Percentiles rank a stretch among this genome's conserved stretches.
Evolutionary conservation across 2,888 invertebrate species (phyloP).

Genomic region (Danaus chrysippus): DNA sequence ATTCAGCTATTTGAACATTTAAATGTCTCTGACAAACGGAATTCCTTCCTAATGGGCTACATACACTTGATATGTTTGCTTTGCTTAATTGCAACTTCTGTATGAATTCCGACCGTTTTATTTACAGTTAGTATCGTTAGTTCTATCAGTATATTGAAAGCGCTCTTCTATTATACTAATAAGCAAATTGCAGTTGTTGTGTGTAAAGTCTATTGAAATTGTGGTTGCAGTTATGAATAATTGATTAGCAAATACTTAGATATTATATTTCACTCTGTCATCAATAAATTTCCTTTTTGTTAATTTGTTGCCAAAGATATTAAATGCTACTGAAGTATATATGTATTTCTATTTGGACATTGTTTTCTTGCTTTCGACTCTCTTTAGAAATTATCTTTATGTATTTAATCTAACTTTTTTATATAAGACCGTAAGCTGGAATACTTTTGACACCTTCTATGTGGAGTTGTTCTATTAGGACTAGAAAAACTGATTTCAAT

Average conservation of each 20-base stretch:
- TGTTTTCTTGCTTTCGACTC: too few species aligned
- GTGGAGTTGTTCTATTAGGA: too few species aligned
- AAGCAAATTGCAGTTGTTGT: background rate
- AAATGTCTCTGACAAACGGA: conserved; percentile 33
- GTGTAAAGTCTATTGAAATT: background rate
- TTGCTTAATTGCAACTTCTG: conserved; percentile 18
- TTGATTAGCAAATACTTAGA: background rate
- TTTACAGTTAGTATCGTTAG: conserved; percentile 12
- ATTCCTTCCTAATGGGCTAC: conserved; percentile 24
- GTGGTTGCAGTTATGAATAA: background rate
- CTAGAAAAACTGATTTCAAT: too few species aligned
- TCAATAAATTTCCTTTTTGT: too few species aligned
- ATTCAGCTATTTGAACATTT: conserved; percentile 50
- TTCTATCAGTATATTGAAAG: conserved; percentile 5
- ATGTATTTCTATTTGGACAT: too few species aligned
- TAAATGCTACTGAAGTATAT: too few species aligned
- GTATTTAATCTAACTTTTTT: too few species aligned
- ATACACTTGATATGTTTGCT: conserved; percentile 15
- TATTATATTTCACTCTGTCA: background rate
- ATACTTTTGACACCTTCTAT: too few species aligned
- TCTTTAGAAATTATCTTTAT: too few species aligned
- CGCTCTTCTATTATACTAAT: conserved; percentile 4
- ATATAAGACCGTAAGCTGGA: too few species aligned
- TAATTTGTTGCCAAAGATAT: too few species aligned
- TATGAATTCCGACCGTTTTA: conserved; percentile 9